phyloP scores from a whole-genome alignment of 2,797 vertebrate genomes.

The Pseudochromis fuscus region DNA sequence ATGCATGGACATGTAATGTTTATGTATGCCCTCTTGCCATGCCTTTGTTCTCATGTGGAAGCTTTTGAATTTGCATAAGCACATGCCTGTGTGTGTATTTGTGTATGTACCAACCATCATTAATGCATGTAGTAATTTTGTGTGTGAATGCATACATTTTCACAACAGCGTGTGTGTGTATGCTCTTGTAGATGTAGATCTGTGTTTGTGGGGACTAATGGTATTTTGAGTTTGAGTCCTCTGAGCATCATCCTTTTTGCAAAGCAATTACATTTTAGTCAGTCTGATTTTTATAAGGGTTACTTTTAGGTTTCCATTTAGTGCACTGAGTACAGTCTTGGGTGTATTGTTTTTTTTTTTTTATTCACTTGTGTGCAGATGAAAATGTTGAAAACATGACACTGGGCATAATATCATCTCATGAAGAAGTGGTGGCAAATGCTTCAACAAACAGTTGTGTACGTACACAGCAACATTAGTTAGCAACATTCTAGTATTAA shows the following conservation, averaged over 20 bases:
- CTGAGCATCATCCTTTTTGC: background rate
- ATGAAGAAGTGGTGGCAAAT: background rate
- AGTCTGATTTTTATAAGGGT: background rate
- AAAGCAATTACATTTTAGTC: background rate
- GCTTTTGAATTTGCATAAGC: slow-evolving; percentile 68
- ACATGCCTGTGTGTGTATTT: slow-evolving; percentile 21
- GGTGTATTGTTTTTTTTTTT: background rate
- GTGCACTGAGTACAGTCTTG: no score
- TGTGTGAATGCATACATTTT: slow-evolving; percentile 34
- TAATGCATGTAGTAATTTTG: slow-evolving; percentile 26
- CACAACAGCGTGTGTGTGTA: slow-evolving; percentile 4
- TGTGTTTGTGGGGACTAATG: slow-evolving; percentile 2
- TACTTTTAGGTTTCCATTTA: background rate
- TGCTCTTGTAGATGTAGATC: background rate
- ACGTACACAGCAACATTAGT: background rate
- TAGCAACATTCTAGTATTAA: background rate
- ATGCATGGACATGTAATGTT: slow-evolving; percentile 74
- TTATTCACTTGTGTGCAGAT: background rate
- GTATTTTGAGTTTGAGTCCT: background rate
- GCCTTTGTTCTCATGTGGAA: slow-evolving; percentile 71
- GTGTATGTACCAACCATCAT: slow-evolving; percentile 25
- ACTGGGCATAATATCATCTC: background rate
- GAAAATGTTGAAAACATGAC: background rate
- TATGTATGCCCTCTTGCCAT: slow-evolving; percentile 76
- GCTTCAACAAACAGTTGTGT: background rate